Base-by-base conservation (phyloP, 2,888 invertebrate species). In the Parelbella ahira region DNA sequence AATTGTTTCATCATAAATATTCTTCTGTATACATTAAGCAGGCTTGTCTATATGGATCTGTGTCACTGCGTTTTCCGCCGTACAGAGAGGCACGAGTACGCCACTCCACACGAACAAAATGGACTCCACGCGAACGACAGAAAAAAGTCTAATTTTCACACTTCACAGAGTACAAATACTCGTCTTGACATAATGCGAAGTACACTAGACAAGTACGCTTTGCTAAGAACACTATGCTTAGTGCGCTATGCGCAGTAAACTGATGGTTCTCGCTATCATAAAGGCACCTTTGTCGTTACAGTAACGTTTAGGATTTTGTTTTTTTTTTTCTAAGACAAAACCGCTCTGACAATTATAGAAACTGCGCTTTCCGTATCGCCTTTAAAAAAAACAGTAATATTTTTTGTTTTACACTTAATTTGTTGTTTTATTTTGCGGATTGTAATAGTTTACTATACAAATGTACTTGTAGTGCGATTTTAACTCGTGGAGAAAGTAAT, bases 41-140 rank as follows among this genome's bases (percentile, higher is more conserved):
- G 1, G 32, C 25, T 32, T 25, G 32, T 32, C 18, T 39, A 4
- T 39, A 39, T 39, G 33, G 41, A 33, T 41, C 41, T 41, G 27
- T 41, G 41, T 41, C 33, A 41, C 20, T 41, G 41, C 32, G 24
- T 33, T 41, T 41, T 33, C 41, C 41, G 30, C 24, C 30, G 19
- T 30, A 13, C 23, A 19, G 19, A 39, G 12, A 25, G 25, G 32
- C 20, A 19, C 37, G 15, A 24, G 15, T 18, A 19, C 27, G 6
- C 3, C 37, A 30, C 20, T 41, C n/a, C n/a, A 27, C 20, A 27
- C 13, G 13, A 27, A 41, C 41, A 33, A 25, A 39, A 32, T 13
- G 9, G 20, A 33, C 25, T 39, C 38, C 24, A 27, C 19, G 13
- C 32, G 9, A 21, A 29, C 23, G 21, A 21, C 12, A 7, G 27